Evolutionary conservation across 2,888 invertebrate species (phyloP).

Genomic region (Dione juno): DNA sequence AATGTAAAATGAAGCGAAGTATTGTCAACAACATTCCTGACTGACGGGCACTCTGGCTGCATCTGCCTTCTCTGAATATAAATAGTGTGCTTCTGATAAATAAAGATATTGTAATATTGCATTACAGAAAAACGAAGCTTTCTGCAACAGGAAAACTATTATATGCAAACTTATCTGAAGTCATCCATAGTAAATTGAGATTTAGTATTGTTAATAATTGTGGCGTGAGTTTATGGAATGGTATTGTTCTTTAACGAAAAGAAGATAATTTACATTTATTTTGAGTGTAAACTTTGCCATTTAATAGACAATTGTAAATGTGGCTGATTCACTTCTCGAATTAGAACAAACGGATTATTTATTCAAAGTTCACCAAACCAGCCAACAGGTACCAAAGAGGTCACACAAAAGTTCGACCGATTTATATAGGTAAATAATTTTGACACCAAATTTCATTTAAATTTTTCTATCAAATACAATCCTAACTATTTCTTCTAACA

Average conservation of each 20-base stretch:
- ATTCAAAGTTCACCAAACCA: neutral
- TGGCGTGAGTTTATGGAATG: neutral
- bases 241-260: conserved; percentile 9
- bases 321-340: neutral
- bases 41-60: conserved; percentile 47
- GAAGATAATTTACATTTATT: conserved; percentile 4
- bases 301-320: neutral
- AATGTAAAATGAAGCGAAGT: conserved; percentile 49
- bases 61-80: conserved; percentile 42
- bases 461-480: too few species aligned
- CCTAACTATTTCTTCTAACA: too few species aligned
- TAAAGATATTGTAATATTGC: conserved; percentile 38
- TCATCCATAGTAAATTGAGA: neutral
- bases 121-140: conserved; percentile 28
- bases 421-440: too few species aligned
- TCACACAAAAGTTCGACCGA: neutral
- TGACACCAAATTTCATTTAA: too few species aligned
- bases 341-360: neutral
- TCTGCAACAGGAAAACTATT: neutral
- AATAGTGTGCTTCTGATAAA: conserved; percentile 44
- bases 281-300: too few species aligned
- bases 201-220: neutral
- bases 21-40: conserved; percentile 51
- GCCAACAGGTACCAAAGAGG: neutral
- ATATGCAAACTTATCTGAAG: neutral